Percentiles rank a stretch among this genome's conserved stretches.
phyloP scores from a whole-genome alignment of 1,140 invertebrate species.

The Subanguina moxae region DNA sequence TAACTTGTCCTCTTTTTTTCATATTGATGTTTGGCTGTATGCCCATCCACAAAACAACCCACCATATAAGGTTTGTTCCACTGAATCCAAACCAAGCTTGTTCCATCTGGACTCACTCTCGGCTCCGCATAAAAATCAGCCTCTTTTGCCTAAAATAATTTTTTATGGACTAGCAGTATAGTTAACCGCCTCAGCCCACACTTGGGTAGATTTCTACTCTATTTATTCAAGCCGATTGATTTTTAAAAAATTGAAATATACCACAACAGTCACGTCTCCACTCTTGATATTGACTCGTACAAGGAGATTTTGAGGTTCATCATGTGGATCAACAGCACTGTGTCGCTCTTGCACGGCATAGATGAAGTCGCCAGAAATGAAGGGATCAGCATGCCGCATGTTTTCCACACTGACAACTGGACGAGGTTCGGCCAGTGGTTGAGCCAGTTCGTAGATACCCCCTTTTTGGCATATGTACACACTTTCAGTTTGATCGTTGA shows the following conservation, averaged over 20 bases:
- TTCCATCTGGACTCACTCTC: conserved; percentile 28
- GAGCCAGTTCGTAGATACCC: conserved; percentile 20
- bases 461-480: conserved; percentile 46
- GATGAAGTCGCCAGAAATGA: background rate
- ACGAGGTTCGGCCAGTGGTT: conserved; percentile 16
- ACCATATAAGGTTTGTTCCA: conserved; percentile 43
- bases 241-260: background rate
- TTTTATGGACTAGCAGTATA: background rate
- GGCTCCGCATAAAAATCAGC: conserved; percentile 36
- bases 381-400: conserved; percentile 31
- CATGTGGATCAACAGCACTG: conserved; percentile 4
- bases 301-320: conserved; percentile 15
- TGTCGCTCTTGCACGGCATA: conserved; percentile 26
- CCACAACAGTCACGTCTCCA: conserved; percentile 9
- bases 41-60: too few species aligned
- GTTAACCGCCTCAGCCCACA: too few species aligned
- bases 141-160: conserved; percentile 20
- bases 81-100: conserved; percentile 18
- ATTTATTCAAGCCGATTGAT: too few species aligned
- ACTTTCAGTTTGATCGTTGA: conserved; percentile 17
- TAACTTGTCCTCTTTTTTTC: too few species aligned
- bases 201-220: too few species aligned
- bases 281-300: conserved; percentile 9
- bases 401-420: conserved; percentile 16
- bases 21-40: too few species aligned